A percentile compares a stretch with the other conserved stretches of the same genome.
These are phyloP conservation scores for Myotis davidii DNA, from an alignment of 2,113 vertebrate species.

Conservation along the genomic window DNA sequence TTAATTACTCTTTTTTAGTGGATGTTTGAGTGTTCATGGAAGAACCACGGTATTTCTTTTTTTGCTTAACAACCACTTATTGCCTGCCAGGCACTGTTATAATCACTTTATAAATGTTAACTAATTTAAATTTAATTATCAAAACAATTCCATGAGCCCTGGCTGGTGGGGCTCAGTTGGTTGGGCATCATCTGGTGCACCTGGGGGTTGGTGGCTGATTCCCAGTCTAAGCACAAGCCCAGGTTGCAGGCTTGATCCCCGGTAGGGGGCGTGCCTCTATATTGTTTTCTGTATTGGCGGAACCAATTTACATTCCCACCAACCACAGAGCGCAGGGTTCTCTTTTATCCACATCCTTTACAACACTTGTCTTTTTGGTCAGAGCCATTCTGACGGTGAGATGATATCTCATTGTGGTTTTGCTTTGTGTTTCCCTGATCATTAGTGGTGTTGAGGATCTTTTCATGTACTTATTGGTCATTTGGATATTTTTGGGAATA, in stretches of 20 bases:
- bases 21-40: neutral
- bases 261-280: neutral
- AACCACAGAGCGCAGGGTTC: neutral
- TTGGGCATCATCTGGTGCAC: neutral
- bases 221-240: neutral
- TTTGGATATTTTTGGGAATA: neutral
- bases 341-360: neutral
- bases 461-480: neutral
- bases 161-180: neutral
- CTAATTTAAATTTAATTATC: slow-evolving; percentile 44
- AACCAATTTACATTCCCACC: neutral
- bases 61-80: neutral
- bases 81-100: neutral
- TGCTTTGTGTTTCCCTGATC: neutral
- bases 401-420: neutral
- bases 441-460: neutral
- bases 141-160: neutral
- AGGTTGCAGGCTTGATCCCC: neutral
- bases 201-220: neutral
- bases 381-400: neutral
- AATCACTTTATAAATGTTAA: neutral
- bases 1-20: slow-evolving; percentile 18
- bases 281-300: neutral
- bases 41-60: neutral
- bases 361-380: neutral